Percentiles rank a stretch among this genome's conserved stretches.
Evolutionary conservation across 2,113 vertebrate species (phyloP).

Genomic region (Crotalus horridus): DNA sequence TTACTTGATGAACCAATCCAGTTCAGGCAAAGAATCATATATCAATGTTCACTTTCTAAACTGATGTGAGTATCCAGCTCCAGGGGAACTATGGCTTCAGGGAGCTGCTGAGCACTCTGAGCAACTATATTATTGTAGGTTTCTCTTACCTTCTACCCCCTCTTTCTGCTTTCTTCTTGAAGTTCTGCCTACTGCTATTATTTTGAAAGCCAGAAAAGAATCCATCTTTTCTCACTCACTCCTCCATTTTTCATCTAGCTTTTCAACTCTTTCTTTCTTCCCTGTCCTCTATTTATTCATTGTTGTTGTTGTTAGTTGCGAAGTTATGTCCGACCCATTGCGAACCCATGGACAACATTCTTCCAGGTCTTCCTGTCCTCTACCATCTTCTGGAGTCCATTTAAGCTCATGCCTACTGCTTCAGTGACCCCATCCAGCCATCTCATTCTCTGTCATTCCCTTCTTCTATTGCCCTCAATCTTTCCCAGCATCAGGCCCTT

Average conservation of each 20-base stretch:
- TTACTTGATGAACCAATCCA: neutral
- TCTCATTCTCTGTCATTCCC: too few species aligned
- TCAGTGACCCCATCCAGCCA: too few species aligned
- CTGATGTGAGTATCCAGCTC: neutral
- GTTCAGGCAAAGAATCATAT: neutral
- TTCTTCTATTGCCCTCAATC: too few species aligned
- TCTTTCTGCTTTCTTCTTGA: neutral
- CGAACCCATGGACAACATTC: too few species aligned
- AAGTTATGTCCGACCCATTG: too few species aligned
- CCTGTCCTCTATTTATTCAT: neutral
- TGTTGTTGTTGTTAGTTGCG: too few species aligned
- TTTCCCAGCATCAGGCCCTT: too few species aligned
- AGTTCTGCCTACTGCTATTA: neutral
- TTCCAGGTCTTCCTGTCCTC: too few species aligned
- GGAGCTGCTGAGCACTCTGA: neutral
- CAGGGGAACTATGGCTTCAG: neutral
- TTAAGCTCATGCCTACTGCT: too few species aligned
- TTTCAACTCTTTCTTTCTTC: neutral
- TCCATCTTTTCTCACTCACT: neutral
- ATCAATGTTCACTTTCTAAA: neutral
- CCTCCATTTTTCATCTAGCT: neutral
- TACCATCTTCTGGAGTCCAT: too few species aligned
- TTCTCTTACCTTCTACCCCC: neutral
- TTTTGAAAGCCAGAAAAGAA: neutral
- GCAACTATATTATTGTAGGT: neutral